Evolutionary conservation across 1,140 invertebrate genomes (phyloP), one percentile per base, ranked within the genome.

Genomic region (Acarapis woodi): DNA sequence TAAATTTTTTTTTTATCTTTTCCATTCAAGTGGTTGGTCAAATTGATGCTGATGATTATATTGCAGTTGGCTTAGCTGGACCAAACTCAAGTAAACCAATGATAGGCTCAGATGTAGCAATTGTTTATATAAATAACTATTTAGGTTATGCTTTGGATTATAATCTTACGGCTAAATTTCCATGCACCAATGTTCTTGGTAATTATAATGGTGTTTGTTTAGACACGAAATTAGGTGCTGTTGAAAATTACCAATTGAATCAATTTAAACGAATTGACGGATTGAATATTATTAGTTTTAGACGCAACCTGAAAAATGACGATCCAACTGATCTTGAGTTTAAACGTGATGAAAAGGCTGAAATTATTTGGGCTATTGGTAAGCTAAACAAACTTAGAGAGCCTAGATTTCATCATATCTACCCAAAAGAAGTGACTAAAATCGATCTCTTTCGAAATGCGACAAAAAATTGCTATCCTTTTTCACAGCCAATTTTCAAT

Each of bases 301-400:
- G 76, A 46, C 62, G 76, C 39, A 47, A 48, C 29, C 56, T 82
- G 1, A 65, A 65, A 44, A 50, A n/a, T 16, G 71, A 70, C 48
- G 74, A 83, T 58, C 42, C 57, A 41, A 69, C 74, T 14, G 78
- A 87, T 50, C 72, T 68, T 47, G 67, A 69, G 47, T 74, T 68
- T 51, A 58, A 62, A 3, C 62, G 64, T 3, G 66, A 76, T 40
- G 58, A 61, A 18, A 51, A 61, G 2, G 62, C 67, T 19, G 73
- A 66, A 46, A 59, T 79, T 12, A 62, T 85, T 4, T 88, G 79
- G 79, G 75, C 78, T 1, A 55, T 85, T 15, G 82, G 82, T 9
- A 62, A 64, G 41, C 53, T 83, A 33, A 74, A 80, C 50, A 58
- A 64, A 12, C 70, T 68, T 37, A 68, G 68, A 29, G 71, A 79